Percentiles rank a stretch among this genome's conserved stretches.
phyloP scores from a whole-genome alignment of 92 coral and sea anemone genomes.

The Parazoanthus swiftii region DNA sequence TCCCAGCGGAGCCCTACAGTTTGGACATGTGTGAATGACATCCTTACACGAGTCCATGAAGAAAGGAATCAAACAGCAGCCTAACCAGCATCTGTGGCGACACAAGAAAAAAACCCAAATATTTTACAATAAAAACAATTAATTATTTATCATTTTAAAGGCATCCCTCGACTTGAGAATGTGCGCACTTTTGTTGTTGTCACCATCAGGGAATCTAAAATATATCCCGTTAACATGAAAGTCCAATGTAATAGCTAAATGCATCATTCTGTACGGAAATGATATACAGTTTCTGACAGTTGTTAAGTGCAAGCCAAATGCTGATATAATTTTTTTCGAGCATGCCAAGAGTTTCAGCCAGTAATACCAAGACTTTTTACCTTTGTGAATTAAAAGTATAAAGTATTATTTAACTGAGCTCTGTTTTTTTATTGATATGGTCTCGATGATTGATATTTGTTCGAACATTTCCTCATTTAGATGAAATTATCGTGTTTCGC shows the following conservation, averaged over 20 bases:
- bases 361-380: too few relatives aligned
- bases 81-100: constrained; percentile 86
- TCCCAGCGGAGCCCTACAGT: constrained; percentile 94
- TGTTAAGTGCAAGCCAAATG: background rate
- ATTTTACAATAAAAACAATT: background rate
- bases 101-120: background rate
- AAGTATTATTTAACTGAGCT: too few relatives aligned
- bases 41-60: constrained; percentile 89
- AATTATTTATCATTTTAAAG: background rate
- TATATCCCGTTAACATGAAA: background rate
- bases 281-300: background rate
- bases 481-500: too few relatives aligned
- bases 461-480: too few relatives aligned
- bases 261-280: background rate
- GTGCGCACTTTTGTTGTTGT: background rate
- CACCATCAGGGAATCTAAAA: background rate
- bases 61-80: constrained; percentile 94
- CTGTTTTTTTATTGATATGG: too few relatives aligned
- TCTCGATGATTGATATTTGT: too few relatives aligned
- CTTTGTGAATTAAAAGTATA: too few relatives aligned
- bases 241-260: background rate
- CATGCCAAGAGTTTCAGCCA: too few relatives aligned
- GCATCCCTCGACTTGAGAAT: background rate
- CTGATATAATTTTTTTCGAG: background rate
- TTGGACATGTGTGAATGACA: constrained; percentile 87